Evolutionary conservation across 2,113 vertebrate species (phyloP).

Genomic region (Mustelus asterias): DNA sequence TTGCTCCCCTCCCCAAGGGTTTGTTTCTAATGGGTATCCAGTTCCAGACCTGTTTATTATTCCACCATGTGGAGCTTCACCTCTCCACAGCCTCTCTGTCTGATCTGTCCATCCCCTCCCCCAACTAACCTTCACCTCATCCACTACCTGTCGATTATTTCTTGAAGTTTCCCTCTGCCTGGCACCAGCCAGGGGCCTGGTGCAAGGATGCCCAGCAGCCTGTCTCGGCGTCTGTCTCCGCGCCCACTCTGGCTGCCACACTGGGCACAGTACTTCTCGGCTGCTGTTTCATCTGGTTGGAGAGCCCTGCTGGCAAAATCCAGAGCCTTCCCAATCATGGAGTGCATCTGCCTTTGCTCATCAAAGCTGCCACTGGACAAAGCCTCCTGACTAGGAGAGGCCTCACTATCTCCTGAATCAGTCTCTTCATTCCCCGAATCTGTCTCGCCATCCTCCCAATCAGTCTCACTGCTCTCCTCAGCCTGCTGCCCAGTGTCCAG

Average conservation of each 20-base stretch:
- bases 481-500: too few relatives aligned
- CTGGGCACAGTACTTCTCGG: slow-evolving; percentile 42
- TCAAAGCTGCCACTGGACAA: slow-evolving; percentile 12
- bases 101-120: too few relatives aligned
- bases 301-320: slow-evolving; percentile 38
- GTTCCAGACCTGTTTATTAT: too few relatives aligned
- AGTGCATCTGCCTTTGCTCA: neutral
- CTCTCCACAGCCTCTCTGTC: too few relatives aligned
- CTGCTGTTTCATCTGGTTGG: slow-evolving; percentile 39
- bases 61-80: too few relatives aligned
- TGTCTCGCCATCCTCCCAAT: neutral
- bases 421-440: neutral
- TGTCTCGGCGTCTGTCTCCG: too few relatives aligned
- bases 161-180: neutral
- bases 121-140: too few relatives aligned
- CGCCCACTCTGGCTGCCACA: neutral
- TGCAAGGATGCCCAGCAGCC: too few relatives aligned
- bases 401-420: too few relatives aligned
- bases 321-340: neutral
- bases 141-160: neutral
- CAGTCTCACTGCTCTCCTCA: neutral
- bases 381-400: slow-evolving; percentile 39
- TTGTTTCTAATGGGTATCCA: too few relatives aligned
- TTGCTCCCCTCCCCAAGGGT: too few relatives aligned
- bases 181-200: neutral